Conservation (phyloP, 2,888 invertebrate species). For the Deilephila porcellus region DNA sequence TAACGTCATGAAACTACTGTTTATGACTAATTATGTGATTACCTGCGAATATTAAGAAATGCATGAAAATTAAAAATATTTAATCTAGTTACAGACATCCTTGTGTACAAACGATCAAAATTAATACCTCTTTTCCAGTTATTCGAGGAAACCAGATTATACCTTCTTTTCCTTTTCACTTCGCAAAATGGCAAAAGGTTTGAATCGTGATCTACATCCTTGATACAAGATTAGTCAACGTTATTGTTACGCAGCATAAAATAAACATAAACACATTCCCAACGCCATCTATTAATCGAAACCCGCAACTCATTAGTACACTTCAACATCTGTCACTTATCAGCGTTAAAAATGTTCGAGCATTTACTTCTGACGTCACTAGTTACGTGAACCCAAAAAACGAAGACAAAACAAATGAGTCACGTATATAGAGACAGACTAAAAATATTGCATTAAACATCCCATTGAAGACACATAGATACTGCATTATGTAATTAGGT, state of each 20-base stretch:
- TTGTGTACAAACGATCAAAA: too few relatives aligned
- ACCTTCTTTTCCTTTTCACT: too few relatives aligned
- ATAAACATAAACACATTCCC: neutral
- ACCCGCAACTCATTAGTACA: neutral
- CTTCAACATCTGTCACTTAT: neutral
- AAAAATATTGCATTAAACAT: conserved; percentile 47
- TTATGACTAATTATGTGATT: too few relatives aligned
- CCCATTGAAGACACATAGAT: conserved; percentile 30
- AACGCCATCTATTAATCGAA: neutral
- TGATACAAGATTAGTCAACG: too few relatives aligned
- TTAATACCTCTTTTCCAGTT: too few relatives aligned
- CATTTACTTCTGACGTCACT: conserved; percentile 14
- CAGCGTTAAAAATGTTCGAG: conserved; percentile 18
- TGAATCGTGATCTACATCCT: too few relatives aligned
- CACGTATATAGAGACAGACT: conserved; percentile 50
- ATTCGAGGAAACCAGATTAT: too few relatives aligned
- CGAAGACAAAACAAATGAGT: conserved; percentile 53
- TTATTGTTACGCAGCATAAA: neutral
- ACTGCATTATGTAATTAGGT: conserved; percentile 35
- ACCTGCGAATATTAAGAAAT: too few relatives aligned
- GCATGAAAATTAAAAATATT: too few relatives aligned
- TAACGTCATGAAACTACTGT: too few relatives aligned
- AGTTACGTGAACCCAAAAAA: conserved; percentile 34
- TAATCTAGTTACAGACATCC: too few relatives aligned
- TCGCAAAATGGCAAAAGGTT: too few relatives aligned